Percentiles rank a stretch among this genome's conserved stretches.
Conservation (phyloP, 1,140 invertebrate genomes). For the Drosophila melanogaster region DNA sequence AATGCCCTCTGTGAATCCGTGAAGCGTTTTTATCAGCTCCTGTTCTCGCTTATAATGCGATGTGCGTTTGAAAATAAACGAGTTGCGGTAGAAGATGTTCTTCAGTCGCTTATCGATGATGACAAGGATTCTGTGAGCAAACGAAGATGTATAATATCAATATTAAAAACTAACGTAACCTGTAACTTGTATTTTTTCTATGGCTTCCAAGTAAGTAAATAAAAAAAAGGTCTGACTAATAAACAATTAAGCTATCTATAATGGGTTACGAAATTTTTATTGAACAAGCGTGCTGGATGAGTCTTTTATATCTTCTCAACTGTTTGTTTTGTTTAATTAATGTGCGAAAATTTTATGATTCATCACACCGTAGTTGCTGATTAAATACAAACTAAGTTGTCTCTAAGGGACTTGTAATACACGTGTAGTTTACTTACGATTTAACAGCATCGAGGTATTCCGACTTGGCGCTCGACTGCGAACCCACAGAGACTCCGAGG, state of each 20-base stretch:
- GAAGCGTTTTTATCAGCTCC: constrained; percentile 29
- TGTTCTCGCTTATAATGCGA: constrained; percentile 27
- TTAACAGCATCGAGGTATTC: constrained; percentile 59
- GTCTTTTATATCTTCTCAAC: no score
- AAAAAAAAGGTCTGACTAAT: no score
- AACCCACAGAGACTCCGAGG: constrained; percentile 37
- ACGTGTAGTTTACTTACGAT: constrained; percentile 42
- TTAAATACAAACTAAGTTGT: background rate
- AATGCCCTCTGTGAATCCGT: constrained; percentile 59
- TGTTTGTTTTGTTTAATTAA: background rate
- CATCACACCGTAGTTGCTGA: background rate
- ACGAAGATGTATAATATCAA: background rate
- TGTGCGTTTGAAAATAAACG: constrained; percentile 24
- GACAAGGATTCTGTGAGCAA: constrained; percentile 36
- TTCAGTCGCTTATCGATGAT: constrained; percentile 52
- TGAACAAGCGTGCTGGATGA: background rate
- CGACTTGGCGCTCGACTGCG: constrained; percentile 51
- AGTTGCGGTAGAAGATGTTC: constrained; percentile 49
- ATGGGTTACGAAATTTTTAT: no score
- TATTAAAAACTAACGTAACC: no score
- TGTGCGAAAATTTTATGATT: background rate
- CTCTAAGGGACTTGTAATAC: background rate
- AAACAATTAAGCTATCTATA: no score
- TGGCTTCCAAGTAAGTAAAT: no score
- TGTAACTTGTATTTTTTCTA: no score